Percentiles rank a stretch among this genome's conserved stretches.
These are phyloP conservation scores for Onychomys arenicola DNA, from an alignment of 2,797 vertebrate genomes.

Conservation along the genomic window DNA sequence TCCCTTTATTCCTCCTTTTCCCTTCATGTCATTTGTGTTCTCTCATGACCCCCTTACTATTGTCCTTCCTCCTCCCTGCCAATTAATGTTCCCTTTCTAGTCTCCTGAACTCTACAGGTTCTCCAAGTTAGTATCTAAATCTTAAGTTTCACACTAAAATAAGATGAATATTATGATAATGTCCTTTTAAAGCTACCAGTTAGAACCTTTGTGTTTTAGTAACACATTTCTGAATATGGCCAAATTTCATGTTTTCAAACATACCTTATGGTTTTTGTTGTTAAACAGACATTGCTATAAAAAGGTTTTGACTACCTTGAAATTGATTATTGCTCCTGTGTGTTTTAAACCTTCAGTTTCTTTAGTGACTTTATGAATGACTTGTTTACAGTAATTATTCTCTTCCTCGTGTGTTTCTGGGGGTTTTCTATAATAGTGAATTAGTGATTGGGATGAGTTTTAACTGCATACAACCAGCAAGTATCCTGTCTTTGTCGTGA, in stretches of 20 bases:
- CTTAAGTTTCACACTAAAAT: not conserved
- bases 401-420: not conserved
- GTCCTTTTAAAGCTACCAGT: not conserved
- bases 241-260: not conserved
- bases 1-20: not conserved
- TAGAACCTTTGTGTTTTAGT: not conserved
- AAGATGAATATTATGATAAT: not conserved
- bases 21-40: not conserved
- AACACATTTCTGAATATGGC: not conserved
- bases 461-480: not conserved
- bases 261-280: not conserved
- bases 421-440: not conserved
- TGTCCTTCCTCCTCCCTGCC: not conserved
- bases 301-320: not conserved
- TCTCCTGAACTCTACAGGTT: not conserved
- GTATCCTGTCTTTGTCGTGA: not conserved
- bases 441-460: not conserved
- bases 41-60: not conserved
- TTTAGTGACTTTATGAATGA: not conserved
- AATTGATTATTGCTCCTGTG: not conserved
- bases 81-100: not conserved
- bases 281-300: not conserved
- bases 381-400: not conserved
- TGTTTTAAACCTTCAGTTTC: not conserved
- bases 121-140: not conserved